Evolutionary conservation across 1,140 invertebrate species (phyloP).

Genomic region (Hylaeus volcanicus): DNA sequence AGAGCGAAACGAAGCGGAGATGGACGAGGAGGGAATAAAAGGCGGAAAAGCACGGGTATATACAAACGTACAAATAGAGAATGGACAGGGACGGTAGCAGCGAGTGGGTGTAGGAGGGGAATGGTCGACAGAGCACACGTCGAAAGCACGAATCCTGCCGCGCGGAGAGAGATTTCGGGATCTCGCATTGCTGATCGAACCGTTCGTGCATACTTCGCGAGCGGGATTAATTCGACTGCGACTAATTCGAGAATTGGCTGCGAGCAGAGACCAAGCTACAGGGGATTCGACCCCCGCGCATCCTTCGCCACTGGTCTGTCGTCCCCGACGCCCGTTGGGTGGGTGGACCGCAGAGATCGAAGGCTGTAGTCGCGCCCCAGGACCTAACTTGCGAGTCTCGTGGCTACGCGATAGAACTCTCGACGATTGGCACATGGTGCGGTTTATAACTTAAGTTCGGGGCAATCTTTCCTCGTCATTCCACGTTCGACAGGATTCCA

Average conservation of each 20-base stretch:
- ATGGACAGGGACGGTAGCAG: background rate
- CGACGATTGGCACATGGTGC: background rate
- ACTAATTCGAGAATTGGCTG: slow-evolving; percentile 66
- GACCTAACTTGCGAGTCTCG: slow-evolving; percentile 14
- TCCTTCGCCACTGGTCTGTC: background rate
- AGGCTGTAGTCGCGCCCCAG: background rate
- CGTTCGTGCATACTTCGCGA: slow-evolving; percentile 69
- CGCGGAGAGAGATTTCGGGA: slow-evolving; percentile 59
- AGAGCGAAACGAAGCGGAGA: background rate
- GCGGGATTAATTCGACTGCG: slow-evolving; percentile 60
- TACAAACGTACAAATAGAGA: slow-evolving; percentile 15
- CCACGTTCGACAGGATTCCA: background rate
- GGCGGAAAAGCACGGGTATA: slow-evolving; percentile 22
- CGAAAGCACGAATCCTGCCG: slow-evolving; percentile 63
- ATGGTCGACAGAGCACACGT: slow-evolving; percentile 48
- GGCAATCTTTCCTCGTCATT: background rate
- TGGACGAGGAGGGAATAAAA: background rate
- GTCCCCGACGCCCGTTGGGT: background rate
- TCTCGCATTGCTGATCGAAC: slow-evolving; percentile 69
- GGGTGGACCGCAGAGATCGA: slow-evolving; percentile 7
- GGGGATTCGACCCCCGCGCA: background rate
- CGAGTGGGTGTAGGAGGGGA: background rate
- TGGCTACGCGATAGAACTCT: background rate
- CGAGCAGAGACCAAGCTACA: slow-evolving; percentile 29
- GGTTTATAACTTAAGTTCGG: slow-evolving; percentile 4